A percentile compares a stretch with the other conserved stretches of the same genome.
These are phyloP conservation scores for Mellivora capensis DNA, from an alignment of 2,113 vertebrate genomes.

Conservation along the genomic window DNA sequence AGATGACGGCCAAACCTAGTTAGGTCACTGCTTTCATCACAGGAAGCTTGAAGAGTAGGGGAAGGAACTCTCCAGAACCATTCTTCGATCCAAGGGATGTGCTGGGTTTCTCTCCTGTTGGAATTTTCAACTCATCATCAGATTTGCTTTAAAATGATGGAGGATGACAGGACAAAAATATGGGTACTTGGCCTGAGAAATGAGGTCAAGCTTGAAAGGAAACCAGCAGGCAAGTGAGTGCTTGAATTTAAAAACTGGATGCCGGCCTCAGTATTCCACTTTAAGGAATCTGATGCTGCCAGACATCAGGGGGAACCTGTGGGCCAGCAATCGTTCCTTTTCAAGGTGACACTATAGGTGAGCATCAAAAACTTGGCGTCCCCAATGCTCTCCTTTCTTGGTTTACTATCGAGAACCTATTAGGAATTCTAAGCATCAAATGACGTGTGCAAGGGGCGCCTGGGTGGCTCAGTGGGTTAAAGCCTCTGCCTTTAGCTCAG, in stretches of 20 bases:
- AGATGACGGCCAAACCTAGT: background rate
- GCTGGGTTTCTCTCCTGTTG: background rate
- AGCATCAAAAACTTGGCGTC: slow-evolving; percentile 8
- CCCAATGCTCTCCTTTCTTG: background rate
- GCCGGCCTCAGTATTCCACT: background rate
- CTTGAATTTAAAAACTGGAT: background rate
- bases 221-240: background rate
- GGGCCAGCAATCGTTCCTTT: background rate
- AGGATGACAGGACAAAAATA: background rate
- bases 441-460: background rate
- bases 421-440: background rate
- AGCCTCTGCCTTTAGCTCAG: too few relatives aligned
- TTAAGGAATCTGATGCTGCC: background rate
- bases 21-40: background rate
- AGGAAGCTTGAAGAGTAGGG: background rate
- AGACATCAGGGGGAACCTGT: background rate
- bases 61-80: background rate
- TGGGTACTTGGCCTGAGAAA: slow-evolving; percentile 34
- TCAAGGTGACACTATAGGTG: background rate
- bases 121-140: background rate
- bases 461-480: too few relatives aligned
- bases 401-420: background rate
- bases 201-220: slow-evolving; percentile 45
- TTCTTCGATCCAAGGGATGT: background rate
- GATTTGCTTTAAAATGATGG: background rate